phyloP scores from a whole-genome alignment of 2,888 invertebrate genomes.

The Labia minor region DNA sequence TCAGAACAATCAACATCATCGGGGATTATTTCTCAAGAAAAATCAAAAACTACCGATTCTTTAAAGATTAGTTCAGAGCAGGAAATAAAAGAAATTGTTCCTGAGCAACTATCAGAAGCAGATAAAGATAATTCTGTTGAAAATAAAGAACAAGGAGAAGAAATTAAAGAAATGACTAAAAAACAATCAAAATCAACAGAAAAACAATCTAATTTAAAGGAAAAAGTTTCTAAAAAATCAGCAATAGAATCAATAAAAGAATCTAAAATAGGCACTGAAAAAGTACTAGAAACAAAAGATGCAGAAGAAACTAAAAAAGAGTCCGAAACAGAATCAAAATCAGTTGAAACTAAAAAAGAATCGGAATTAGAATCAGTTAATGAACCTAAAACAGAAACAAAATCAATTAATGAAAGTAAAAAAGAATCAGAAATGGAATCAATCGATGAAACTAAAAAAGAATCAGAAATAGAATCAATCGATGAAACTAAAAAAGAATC shows the following conservation, averaged over 20 bases:
- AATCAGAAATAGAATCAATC: slow-evolving; percentile 18
- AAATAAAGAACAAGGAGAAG: slow-evolving; percentile 23
- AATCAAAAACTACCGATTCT: not conserved
- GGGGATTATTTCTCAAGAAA: not conserved
- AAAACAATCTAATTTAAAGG: slow-evolving; percentile 14
- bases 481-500: not conserved
- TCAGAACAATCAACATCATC: slow-evolving; percentile 14
- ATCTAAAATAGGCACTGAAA: too few relatives aligned
- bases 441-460: slow-evolving; percentile 22
- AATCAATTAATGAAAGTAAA: too few relatives aligned
- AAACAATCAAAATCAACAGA: slow-evolving; percentile 23
- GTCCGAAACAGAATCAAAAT: too few relatives aligned
- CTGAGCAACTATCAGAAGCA: not conserved
- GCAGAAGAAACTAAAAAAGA: too few relatives aligned
- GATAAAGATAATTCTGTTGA: slow-evolving; percentile 17
- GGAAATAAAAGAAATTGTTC: too few relatives aligned
- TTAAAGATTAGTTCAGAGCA: too few relatives aligned
- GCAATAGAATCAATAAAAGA: too few relatives aligned
- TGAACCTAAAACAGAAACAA: too few relatives aligned
- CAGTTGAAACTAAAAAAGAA: too few relatives aligned
- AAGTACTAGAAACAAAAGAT: too few relatives aligned
- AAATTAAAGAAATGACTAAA: slow-evolving; percentile 24
- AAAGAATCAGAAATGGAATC: slow-evolving; percentile 25
- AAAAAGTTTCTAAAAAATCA: too few relatives aligned
- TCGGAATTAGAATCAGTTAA: too few relatives aligned